Base-by-base conservation (phyloP, 2,888 invertebrate species). In the Osmoderma eremita region DNA sequence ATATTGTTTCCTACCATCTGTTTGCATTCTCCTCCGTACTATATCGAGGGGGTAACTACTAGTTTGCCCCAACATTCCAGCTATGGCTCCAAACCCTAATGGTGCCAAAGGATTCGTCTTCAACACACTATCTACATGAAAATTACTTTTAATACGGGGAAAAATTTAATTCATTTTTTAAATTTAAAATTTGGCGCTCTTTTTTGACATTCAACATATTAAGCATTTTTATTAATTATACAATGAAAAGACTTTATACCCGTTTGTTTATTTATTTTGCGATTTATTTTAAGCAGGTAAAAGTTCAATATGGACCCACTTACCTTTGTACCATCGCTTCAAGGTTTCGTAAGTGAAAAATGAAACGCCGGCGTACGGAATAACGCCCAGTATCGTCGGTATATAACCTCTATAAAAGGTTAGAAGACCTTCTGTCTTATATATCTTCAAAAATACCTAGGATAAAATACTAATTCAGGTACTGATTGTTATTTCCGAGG, bases 281-380 rank as follows among this genome's bases (percentile, higher is more conserved):
- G 5, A 24, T 24, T 24, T 24, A 24, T 5, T 24, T 24, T 24
- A 24, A 30, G 8, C 30, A 6, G 8, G 10, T 24, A 4, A 24
- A 24, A 24, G 3, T 24, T 24, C n/a, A n/a, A n/a, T n/a, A n/a
- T n/a, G n/a, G 5, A 6, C 10, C 1, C 64, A 74, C 82, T 84
- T 80, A 94, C 94, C 91, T 77, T 85, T 82, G 77, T 94, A 89
- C 75, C 88, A 83, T 69, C 90, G 88, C 81, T 98, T 98, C 22
- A 98, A 86, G 0, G 94, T 92, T 84, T 98, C 98, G 80, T 97
- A 99, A 0, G 96, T 98, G 83, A 93, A 98, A 85, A 99, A 99
- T 13, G 97, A 96, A 58, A 93, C 93, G 2, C 98, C 98, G 0
- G 98, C 97, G 83, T 98, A 98, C 0, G 97, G 97, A 73, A 98